Evolutionary conservation across 2,113 vertebrate genomes (phyloP).

Genomic region (Trichechus manatus): DNA sequence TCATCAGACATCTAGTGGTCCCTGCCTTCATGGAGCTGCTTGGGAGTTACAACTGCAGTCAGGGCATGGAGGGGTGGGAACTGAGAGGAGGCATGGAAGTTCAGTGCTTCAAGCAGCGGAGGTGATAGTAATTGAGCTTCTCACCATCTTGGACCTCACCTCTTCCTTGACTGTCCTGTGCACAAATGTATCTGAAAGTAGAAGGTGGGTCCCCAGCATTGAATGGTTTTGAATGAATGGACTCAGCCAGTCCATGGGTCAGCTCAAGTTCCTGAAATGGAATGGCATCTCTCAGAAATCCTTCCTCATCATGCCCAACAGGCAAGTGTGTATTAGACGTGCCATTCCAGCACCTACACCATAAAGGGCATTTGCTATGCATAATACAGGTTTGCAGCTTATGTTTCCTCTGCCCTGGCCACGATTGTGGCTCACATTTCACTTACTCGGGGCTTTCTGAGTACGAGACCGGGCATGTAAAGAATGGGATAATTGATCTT

Average conservation of each 20-base stretch:
- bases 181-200: neutral
- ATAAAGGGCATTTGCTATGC: neutral
- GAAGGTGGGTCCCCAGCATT: neutral
- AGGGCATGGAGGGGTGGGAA: neutral
- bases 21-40: neutral
- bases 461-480: conserved; percentile 47
- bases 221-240: neutral
- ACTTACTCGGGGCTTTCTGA: conserved; percentile 61
- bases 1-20: neutral
- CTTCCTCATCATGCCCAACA: neutral
- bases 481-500: conserved; percentile 77
- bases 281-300: conserved; percentile 23
- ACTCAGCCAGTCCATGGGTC: neutral
- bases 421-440: conserved; percentile 51
- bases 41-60: neutral
- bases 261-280: neutral
- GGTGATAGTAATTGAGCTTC: neutral
- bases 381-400: conserved; percentile 21
- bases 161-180: neutral
- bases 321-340: neutral
- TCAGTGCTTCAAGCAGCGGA: neutral
- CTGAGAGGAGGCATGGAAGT: neutral
- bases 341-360: neutral
- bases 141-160: neutral
- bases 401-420: conserved; percentile 18